phyloP scores from a whole-genome alignment of 2,113 vertebrate species.

The Siniperca knerii region DNA sequence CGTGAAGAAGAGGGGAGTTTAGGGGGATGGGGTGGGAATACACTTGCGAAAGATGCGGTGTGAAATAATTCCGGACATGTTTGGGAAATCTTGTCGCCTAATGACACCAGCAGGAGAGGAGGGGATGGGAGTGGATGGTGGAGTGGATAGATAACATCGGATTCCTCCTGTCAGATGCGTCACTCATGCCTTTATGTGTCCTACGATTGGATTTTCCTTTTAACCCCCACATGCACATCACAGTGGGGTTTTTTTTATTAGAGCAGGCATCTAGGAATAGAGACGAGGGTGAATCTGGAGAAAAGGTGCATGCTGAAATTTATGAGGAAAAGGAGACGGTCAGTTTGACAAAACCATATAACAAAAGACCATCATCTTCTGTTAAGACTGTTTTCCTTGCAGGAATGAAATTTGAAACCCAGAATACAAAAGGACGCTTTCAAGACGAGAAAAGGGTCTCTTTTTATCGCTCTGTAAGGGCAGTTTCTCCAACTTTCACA shows the following conservation, averaged over 20 bases:
- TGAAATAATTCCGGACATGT: constrained; percentile 76
- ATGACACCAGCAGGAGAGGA: constrained; percentile 59
- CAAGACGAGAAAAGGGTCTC: not conserved
- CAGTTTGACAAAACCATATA: not conserved
- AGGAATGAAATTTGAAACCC: constrained; percentile 1
- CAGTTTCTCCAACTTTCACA: constrained; percentile 90
- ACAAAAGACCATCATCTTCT: not conserved
- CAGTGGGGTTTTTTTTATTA: constrained; percentile 40
- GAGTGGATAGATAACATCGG: constrained; percentile 18
- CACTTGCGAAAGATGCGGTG: constrained; percentile 62
- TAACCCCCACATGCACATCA: constrained; percentile 33
- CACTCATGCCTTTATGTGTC: constrained; percentile 56
- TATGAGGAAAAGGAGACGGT: not conserved
- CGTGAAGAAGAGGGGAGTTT: constrained; percentile 41
- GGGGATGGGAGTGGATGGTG: constrained; percentile 15
- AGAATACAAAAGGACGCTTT: constrained; percentile 16
- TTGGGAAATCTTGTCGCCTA: constrained; percentile 62
- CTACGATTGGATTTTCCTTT: constrained; percentile 62
- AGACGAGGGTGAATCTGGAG: not conserved
- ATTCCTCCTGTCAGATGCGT: constrained; percentile 57
- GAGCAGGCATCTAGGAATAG: constrained; percentile 23
- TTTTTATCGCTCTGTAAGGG: constrained; percentile 79
- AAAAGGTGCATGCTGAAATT: not conserved
- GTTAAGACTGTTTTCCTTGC: not conserved
- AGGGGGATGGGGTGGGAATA: not conserved